Base-by-base conservation (phyloP, 2,888 invertebrate species). In the Anoncus sp. region DNA sequence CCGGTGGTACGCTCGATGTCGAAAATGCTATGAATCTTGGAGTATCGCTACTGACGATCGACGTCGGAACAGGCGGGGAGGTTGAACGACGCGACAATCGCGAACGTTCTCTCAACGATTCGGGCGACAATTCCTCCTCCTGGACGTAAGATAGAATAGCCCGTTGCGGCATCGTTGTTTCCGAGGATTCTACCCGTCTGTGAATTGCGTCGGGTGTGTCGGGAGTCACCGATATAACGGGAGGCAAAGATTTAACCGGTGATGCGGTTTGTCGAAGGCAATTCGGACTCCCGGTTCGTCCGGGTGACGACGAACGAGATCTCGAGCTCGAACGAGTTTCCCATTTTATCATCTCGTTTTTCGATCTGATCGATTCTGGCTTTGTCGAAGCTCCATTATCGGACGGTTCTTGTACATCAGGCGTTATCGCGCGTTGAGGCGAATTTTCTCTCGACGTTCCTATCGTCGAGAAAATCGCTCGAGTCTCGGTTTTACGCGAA, bases 321-420 rank as follows among this genome's bases (percentile, higher is more conserved):
- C 85, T 84, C 20, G 89, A 89, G 16, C 75, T 72, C 45, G 87
- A 82, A 10, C 78, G 71, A 14, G 63, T 16, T 10, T 65, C 63
- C 9, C 92, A 92, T 57, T 93, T 86, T 60, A 92, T 89, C 0
- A 93, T n/a, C n/a, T n/a, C n/a, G n/a, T n/a, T n/a, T n/a, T n/a
- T n/a, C n/a, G n/a, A n/a, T n/a, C n/a, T n/a, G n/a, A n/a, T n/a
- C n/a, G n/a, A n/a, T n/a, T n/a, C n/a, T n/a, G n/a, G n/a, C n/a
- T n/a, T n/a, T n/a, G n/a, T n/a, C n/a, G n/a, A n/a, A n/a, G n/a
- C n/a, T n/a, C n/a, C n/a, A n/a, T n/a, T n/a, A n/a, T n/a, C n/a
- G n/a, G n/a, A n/a, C n/a, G n/a, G n/a, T n/a, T n/a, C n/a, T n/a
- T n/a, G n/a, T n/a, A n/a, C n/a, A n/a, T n/a, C n/a, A n/a, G n/a